Evolutionary conservation across 2,797 vertebrate species (phyloP).

Genomic region (Alcedo quadribrachys): DNA sequence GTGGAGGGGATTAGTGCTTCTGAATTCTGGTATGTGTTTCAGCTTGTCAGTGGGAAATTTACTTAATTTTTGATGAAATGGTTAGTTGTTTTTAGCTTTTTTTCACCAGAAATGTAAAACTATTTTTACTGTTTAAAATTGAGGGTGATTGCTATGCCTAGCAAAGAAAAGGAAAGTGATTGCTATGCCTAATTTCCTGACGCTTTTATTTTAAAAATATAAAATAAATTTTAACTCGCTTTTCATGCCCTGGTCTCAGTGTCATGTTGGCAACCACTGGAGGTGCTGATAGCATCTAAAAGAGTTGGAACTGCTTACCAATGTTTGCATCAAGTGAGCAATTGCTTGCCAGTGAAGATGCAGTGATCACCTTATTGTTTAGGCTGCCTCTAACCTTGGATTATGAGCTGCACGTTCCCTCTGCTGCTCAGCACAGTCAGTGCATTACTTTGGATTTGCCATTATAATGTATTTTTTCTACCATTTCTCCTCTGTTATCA

Average conservation of each 20-base stretch:
- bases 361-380: background rate
- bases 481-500: background rate
- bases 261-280: rapidly evolving
- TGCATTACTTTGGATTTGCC: background rate
- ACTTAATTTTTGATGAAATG: background rate
- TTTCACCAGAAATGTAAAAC: background rate
- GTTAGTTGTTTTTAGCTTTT: background rate
- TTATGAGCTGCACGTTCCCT: background rate
- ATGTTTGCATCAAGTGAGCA: background rate
- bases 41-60: background rate
- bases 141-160: background rate
- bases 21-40: rapidly evolving
- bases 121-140: background rate
- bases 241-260: background rate
- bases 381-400: background rate
- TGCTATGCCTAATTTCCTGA: background rate
- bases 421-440: background rate
- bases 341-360: background rate
- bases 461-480: background rate
- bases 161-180: background rate
- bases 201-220: background rate
- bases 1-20: background rate
- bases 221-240: background rate
- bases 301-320: background rate
- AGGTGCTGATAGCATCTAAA: background rate